Conservation (phyloP, 2,888 invertebrate species). For the Sesia bembeciformis region DNA sequence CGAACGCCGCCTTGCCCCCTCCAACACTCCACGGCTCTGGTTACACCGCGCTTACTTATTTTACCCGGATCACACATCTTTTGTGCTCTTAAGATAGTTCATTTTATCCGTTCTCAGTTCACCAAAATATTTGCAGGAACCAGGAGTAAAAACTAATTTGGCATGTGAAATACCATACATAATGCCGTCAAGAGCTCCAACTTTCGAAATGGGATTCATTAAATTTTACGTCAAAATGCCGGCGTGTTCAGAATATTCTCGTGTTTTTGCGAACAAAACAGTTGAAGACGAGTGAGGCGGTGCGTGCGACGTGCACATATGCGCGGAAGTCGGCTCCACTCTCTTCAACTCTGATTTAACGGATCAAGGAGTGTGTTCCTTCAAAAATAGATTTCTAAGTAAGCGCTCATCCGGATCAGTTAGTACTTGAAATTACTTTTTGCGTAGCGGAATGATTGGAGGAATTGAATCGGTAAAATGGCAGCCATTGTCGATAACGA, state of each 20-base stretch:
- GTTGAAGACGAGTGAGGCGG: slow-evolving; percentile 33
- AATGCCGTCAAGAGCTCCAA: neutral
- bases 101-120: neutral
- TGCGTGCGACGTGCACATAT: slow-evolving; percentile 53
- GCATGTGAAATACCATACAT: neutral
- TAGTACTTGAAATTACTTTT: slow-evolving; percentile 66
- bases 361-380: slow-evolving; percentile 56
- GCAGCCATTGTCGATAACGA: slow-evolving; percentile 54
- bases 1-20: slow-evolving; percentile 43
- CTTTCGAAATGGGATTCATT: neutral
- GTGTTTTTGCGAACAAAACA: slow-evolving; percentile 30
- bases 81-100: neutral
- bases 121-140: neutral
- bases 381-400: slow-evolving; percentile 55
- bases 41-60: neutral
- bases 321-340: slow-evolving; percentile 60
- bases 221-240: neutral
- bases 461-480: slow-evolving; percentile 63
- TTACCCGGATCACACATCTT: neutral
- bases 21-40: slow-evolving; percentile 17
- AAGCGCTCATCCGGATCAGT: slow-evolving; percentile 52
- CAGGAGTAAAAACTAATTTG: neutral
- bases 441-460: slow-evolving; percentile 60
- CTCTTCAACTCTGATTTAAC: slow-evolving; percentile 60
- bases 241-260: slow-evolving; percentile 6